Base-by-base conservation (phyloP, 2,888 invertebrate species). In the Nebria brevicollis region DNA sequence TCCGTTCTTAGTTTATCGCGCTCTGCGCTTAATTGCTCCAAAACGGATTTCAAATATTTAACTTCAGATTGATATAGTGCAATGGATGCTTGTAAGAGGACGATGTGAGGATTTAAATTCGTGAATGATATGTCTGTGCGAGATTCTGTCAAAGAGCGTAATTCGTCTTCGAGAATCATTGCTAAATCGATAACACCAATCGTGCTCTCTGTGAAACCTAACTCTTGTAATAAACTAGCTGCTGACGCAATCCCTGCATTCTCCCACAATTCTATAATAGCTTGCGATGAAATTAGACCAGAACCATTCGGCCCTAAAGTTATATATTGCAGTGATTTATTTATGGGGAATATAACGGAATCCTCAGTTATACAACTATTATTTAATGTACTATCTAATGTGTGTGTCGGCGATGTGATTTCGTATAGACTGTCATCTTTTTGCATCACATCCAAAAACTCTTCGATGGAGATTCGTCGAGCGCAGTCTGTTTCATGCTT, bases 1-100 rank as follows among this genome's bases (percentile, higher is more conserved):
- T 97, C 96, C 11, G 91, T 89, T 83, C 94, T 93, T 66, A 97
- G 89, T 87, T 97, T 97, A 84, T 95, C 94, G 77, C 96, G 92
- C 87, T 97, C 97, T 43, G 92, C 93, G 75, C 91, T 91, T 85
- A 94, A 89, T 84, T 95, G 94, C 81, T 94, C 94, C 85, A 94
- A 87, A 68, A 90, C 89, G 84, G 89, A 91, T 86, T 92, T 92
- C 66, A 94, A 86, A 84, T 90, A 91, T 34, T 90, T 90, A n/a
- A 93, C 90, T 86, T 95, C 94, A 15, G 93, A 91, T 80, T 94
- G 92, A 85, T 94, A 93, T 6, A 95, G 89, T 8, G 92, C 91
- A 42, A 95, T 89, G 77, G 93, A 92, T 0, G 95, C 95, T 85
- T 91, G 90, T 65, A 94, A 89, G 79, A 94, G 86, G 85, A 90